Conservation (phyloP, 2,113 vertebrate species). For the Tonatia bakeri region DNA sequence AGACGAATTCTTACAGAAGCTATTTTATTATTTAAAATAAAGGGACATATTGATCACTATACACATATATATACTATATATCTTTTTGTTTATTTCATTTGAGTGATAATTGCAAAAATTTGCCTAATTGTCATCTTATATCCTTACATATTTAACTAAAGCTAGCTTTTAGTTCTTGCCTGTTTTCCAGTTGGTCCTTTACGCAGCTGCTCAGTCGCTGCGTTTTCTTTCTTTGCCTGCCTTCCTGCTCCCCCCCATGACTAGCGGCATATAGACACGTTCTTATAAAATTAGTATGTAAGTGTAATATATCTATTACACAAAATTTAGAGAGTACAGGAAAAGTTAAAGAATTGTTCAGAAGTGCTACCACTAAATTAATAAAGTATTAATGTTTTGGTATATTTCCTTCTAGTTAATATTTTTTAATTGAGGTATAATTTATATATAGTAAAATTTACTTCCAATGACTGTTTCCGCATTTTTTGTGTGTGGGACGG, state of each 20-base stretch:
- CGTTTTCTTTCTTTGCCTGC: background rate
- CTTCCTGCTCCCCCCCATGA: background rate
- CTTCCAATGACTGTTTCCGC: background rate
- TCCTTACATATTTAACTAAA: background rate
- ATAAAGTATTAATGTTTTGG: background rate
- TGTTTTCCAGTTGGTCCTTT: background rate
- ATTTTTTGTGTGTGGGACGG: background rate
- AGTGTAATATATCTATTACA: background rate
- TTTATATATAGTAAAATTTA: background rate
- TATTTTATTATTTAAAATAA: background rate
- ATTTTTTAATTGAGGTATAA: background rate
- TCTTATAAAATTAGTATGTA: background rate
- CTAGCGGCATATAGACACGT: background rate
- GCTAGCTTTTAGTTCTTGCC: background rate
- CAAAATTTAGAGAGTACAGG: background rate
- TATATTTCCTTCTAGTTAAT: background rate
- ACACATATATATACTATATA: background rate
- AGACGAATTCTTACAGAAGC: background rate
- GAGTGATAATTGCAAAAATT: background rate
- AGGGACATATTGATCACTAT: background rate
- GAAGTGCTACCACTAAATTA: background rate
- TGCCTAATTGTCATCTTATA: background rate
- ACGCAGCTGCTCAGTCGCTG: background rate
- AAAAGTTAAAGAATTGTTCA: background rate
- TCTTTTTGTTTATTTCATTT: conserved; percentile 28